Evolutionary conservation across 2,888 invertebrate species (phyloP), one percentile per base, ranked within the genome.

Genomic region (Oscheius onirici): DNA sequence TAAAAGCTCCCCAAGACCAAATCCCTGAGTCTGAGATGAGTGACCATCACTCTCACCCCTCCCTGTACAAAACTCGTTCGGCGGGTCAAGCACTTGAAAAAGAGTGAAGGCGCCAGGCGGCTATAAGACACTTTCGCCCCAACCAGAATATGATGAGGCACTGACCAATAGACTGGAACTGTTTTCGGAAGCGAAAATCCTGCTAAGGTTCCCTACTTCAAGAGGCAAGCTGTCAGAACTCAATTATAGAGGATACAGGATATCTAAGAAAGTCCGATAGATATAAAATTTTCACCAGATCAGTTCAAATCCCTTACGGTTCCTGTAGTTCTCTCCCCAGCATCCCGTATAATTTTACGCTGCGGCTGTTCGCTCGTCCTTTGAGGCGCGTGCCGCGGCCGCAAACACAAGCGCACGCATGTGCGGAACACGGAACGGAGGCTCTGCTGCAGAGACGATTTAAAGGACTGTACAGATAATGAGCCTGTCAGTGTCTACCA

Each of bases 381-480:
- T 63, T 63, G 63, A 49, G 63, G 63, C 20, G 44, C 63, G 63
- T 63, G 63, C 63, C 63, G 61, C 61, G 15, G 61, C 57, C 61
- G 61, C 63, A 63, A 63, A 63, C 63, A 63, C n/a, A 26, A 13
- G 26, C 28, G 41, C 43, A 44, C 63, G 49, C 63, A 13, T 15
- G 46, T 34, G 46, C 63, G 63, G 63, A 61, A 63, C 22, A 49
- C 63, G 63, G 63, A 63, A 63, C 44, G 49, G 17, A 17, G n/a
- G 1, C 61, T 44, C 44, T 28, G 20, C 52, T n/a, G 13, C 13
- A 46, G 46, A 46, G 46, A 17, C 5, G 34, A 34, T 34, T 34
- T 34, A 34, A 8, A 34, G 34, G 34, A 34, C 34, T 34, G 34
- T 34, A 34, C 34, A 34, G 34, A 34, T 3, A 34, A 8, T 3